Conservation (phyloP, 2,888 invertebrate species). For the Lucinisca nassula region DNA sequence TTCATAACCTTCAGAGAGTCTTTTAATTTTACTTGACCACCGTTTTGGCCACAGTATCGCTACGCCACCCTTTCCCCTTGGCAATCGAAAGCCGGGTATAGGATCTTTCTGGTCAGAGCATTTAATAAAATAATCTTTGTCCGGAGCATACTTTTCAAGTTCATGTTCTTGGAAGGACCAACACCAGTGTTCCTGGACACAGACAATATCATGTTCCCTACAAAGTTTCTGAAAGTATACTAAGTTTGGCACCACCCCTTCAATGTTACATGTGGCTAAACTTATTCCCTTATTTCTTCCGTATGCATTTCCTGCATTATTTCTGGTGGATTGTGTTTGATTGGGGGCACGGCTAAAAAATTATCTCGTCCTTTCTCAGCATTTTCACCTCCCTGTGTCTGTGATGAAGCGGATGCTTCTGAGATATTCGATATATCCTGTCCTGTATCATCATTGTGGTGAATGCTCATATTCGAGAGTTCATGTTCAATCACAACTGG, state of each 20-base stretch:
- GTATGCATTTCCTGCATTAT: too few relatives aligned
- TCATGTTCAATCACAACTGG: too few relatives aligned
- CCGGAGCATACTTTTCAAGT: neutral
- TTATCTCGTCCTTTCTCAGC: too few relatives aligned
- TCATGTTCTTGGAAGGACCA: neutral
- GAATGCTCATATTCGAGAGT: too few relatives aligned
- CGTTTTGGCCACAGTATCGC: neutral
- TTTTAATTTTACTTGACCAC: slow-evolving; percentile 4
- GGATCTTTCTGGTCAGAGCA: neutral
- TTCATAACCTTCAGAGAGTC: neutral
- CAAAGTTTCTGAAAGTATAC: neutral
- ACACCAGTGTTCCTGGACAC: neutral
- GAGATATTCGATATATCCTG: too few relatives aligned
- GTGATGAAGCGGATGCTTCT: too few relatives aligned
- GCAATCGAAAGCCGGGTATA: neutral
- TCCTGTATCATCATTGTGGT: too few relatives aligned
- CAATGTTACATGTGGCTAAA: slow-evolving; percentile 12
- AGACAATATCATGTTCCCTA: neutral
- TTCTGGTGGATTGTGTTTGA: too few relatives aligned
- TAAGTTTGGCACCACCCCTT: neutral
- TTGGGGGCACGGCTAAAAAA: too few relatives aligned
- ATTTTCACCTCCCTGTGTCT: too few relatives aligned
- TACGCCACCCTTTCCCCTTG: slow-evolving; percentile 3
- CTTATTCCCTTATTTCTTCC: too few relatives aligned
- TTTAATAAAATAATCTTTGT: neutral